A percentile compares a stretch with the other conserved stretches of the same genome.
Conservation (phyloP, 2,888 invertebrate genomes). For the Pegoplata infirma region DNA sequence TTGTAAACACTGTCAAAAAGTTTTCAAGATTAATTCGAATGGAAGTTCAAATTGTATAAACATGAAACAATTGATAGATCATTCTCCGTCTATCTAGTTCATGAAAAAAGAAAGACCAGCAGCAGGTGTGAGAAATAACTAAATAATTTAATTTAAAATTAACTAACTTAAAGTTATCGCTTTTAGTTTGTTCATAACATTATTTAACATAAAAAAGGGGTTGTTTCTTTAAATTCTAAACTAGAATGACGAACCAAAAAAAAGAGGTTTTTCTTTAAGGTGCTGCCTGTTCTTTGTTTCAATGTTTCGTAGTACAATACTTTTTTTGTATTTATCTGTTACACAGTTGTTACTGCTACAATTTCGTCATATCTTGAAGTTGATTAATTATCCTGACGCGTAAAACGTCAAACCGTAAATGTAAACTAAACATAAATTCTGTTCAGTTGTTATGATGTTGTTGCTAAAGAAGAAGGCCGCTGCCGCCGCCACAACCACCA, state of each 20-base stretch:
- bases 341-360: slow-evolving; percentile 51
- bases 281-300: not conserved
- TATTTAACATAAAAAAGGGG: not conserved
- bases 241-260: not conserved
- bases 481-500: not conserved
- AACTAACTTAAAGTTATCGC: slow-evolving; percentile 45
- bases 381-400: slow-evolving; percentile 69
- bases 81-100: too few relatives aligned
- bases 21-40: slow-evolving; percentile 49
- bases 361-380: slow-evolving; percentile 73
- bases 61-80: slow-evolving; percentile 2
- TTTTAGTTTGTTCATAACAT: not conserved
- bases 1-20: slow-evolving; percentile 55
- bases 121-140: slow-evolving; percentile 68
- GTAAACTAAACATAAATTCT: slow-evolving; percentile 38
- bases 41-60: slow-evolving; percentile 13
- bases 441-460: slow-evolving; percentile 1
- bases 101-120: slow-evolving; percentile 15
- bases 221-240: not conserved
- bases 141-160: slow-evolving; percentile 62
- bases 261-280: slow-evolving; percentile 25
- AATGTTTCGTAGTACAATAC: slow-evolving; percentile 13
- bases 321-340: too few relatives aligned
- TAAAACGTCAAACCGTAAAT: slow-evolving; percentile 56
- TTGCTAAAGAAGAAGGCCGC: slow-evolving; percentile 1